Conservation (phyloP, 1,140 invertebrate species). For the Pemphigus obesinymphae region DNA sequence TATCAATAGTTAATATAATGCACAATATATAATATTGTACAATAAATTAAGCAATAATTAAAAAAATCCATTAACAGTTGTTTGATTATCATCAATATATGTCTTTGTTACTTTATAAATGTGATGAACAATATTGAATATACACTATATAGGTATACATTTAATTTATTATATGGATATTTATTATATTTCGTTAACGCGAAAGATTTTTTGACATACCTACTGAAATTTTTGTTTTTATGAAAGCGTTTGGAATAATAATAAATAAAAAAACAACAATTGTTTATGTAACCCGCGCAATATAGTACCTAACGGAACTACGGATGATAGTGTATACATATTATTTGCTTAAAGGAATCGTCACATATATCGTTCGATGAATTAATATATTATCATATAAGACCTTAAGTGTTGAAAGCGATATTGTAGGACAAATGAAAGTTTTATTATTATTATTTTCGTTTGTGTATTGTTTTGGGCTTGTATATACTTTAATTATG, state of each 20-base stretch:
- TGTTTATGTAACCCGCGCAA: neutral
- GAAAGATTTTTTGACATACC: neutral
- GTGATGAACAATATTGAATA: too few relatives aligned
- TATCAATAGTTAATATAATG: too few relatives aligned
- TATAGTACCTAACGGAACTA: neutral
- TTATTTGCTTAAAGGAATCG: slow-evolving; percentile 3
- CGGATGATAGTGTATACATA: too few relatives aligned
- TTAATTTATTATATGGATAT: neutral
- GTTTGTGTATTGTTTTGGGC: neutral
- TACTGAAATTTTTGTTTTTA: neutral
- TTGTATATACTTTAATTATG: neutral
- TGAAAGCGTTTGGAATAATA: neutral
- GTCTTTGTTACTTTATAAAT: too few relatives aligned
- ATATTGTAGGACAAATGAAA: slow-evolving; percentile 10
- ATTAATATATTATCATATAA: neutral
- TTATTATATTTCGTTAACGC: neutral
- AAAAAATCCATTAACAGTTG: too few relatives aligned
- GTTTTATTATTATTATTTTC: slow-evolving; percentile 9
- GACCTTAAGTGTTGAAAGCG: slow-evolving; percentile 34
- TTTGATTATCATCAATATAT: too few relatives aligned
- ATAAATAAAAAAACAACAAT: neutral
- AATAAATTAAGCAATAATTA: too few relatives aligned
- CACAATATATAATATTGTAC: too few relatives aligned
- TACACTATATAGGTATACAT: too few relatives aligned
- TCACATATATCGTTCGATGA: neutral